phyloP scores from a whole-genome alignment of 2,113 vertebrate genomes.

The Oncorhynchus mykiss region DNA sequence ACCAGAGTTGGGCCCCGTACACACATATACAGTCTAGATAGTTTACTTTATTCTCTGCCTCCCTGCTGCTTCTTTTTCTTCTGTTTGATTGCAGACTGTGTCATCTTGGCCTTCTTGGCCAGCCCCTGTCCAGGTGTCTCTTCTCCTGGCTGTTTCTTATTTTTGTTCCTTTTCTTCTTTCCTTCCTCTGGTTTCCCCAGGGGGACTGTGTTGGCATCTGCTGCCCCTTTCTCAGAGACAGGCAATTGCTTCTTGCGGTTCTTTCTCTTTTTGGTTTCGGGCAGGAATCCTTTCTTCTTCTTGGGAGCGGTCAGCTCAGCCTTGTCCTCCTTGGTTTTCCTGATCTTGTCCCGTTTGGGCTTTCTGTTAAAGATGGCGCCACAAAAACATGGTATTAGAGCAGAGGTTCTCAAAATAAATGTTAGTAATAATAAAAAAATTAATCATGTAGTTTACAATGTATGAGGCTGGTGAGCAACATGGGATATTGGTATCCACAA shows the following conservation, averaged over 20 bases:
- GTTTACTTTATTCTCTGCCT: background rate
- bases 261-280: constrained; percentile 89
- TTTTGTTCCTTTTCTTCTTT: constrained; percentile 66
- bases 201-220: background rate
- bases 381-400: background rate
- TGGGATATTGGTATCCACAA: too few species aligned
- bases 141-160: constrained; percentile 50
- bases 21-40: too few species aligned
- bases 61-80: background rate
- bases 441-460: too few species aligned
- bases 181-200: constrained; percentile 15
- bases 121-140: constrained; percentile 34
- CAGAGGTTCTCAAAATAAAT: too few species aligned
- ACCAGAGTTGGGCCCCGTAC: too few species aligned
- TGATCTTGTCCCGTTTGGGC: constrained; percentile 81
- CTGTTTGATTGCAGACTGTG: constrained; percentile 35
- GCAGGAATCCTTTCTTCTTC: constrained; percentile 92
- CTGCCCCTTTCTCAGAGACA: constrained; percentile 19
- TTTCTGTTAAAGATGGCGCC: constrained; percentile 61
- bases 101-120: constrained; percentile 64
- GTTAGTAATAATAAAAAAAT: too few species aligned
- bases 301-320: constrained; percentile 29
- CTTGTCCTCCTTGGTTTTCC: constrained; percentile 31
- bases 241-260: constrained; percentile 71
- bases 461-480: too few species aligned